These are phyloP conservation scores for Caenorhabditis remanei DNA, from an alignment of 1,140 invertebrate genomes.

Conservation along the genomic window DNA sequence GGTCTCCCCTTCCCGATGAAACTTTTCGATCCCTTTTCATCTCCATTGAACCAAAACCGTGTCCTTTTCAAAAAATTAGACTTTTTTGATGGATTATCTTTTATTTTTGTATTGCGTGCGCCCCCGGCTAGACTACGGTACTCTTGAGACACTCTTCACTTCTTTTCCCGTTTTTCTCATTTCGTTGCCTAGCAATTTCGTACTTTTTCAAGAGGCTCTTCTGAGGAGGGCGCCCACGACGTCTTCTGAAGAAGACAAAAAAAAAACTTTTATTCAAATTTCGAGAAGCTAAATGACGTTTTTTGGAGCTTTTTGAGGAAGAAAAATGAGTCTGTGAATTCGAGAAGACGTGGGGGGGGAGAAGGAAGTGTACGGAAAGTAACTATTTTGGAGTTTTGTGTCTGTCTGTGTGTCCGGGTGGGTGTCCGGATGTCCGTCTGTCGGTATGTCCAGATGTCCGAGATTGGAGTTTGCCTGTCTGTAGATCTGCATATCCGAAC, in stretches of 20 bases:
- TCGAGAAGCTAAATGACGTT: neutral
- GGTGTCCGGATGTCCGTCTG: no score
- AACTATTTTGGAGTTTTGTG: no score
- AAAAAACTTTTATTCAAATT: slow-evolving; percentile 4
- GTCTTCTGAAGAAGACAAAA: neutral
- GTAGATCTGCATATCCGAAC: no score
- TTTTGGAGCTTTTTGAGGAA: neutral
- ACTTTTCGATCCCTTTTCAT: neutral
- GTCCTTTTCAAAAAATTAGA: neutral
- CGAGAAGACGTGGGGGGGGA: neutral
- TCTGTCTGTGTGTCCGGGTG: no score
- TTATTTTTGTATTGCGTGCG: neutral
- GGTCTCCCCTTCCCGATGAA: neutral
- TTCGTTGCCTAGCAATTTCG: no score
- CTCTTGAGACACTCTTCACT: neutral
- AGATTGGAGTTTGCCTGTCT: no score
- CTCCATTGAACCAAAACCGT: neutral
- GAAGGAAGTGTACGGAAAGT: no score
- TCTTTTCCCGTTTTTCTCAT: neutral
- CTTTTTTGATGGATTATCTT: neutral
- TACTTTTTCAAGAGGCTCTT: neutral
- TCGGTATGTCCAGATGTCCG: no score
- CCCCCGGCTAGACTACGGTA: neutral
- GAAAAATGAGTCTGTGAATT: neutral
- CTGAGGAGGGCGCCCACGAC: neutral